Conservation (phyloP, 2,888 invertebrate species). For the Deroplatys truncata region DNA sequence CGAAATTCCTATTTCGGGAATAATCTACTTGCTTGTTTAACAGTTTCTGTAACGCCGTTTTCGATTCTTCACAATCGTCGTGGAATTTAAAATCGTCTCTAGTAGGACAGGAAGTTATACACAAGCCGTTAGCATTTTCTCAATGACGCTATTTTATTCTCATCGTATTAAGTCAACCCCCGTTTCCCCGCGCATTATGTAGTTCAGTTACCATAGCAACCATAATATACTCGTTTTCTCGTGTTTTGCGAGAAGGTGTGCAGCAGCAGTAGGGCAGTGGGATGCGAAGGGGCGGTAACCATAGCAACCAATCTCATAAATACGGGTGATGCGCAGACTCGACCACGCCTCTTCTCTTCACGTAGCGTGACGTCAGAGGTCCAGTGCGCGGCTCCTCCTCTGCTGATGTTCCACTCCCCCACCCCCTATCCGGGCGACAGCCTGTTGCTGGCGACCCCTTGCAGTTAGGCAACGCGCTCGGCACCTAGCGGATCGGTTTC, state of each 20-base stretch:
- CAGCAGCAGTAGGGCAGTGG: neutral
- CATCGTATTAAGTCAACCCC: neutral
- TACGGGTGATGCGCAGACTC: slow-evolving; percentile 20
- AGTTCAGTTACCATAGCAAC: neutral
- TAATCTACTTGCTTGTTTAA: neutral
- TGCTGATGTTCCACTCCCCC: neutral
- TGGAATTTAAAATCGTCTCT: too few relatives aligned
- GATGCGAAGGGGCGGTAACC: slow-evolving; percentile 19
- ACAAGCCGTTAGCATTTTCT: neutral
- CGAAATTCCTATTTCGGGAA: neutral
- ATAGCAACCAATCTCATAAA: slow-evolving; percentile 29
- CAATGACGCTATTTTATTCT: neutral
- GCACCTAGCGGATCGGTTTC: slow-evolving; percentile 28
- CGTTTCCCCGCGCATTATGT: neutral
- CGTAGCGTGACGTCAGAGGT: slow-evolving; percentile 23
- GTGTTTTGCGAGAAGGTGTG: neutral
- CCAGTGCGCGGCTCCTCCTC: neutral
- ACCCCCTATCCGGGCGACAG: slow-evolving; percentile 36
- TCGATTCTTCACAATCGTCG: neutral
- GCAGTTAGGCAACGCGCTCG: slow-evolving; percentile 34
- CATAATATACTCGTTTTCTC: neutral
- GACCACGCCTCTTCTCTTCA: slow-evolving; percentile 21
- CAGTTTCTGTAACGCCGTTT: neutral
- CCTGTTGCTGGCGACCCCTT: slow-evolving; percentile 48
- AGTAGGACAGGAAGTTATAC: neutral